A percentile compares a stretch with the other conserved stretches of the same genome.
Conservation (phyloP, 2,797 vertebrate species). For the Bovichtus variegatus region DNA sequence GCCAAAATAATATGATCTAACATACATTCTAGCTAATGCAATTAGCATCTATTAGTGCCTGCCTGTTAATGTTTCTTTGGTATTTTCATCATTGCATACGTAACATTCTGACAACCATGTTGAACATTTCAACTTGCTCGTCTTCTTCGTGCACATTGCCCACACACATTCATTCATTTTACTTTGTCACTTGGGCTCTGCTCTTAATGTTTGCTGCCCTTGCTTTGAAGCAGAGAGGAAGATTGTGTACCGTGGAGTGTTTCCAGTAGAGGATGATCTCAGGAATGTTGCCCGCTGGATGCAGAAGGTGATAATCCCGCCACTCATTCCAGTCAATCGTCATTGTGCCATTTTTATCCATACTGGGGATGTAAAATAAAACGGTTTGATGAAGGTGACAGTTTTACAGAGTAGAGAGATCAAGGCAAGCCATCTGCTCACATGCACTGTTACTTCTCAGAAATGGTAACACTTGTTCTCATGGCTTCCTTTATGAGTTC, state of each 20-base stretch:
- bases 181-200: background rate
- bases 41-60: background rate
- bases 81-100: background rate
- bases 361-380: conserved; percentile 79
- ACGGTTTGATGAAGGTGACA: background rate
- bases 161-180: background rate
- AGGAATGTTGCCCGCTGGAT: conserved; percentile 95
- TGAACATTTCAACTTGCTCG: too few relatives aligned
- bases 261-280: conserved; percentile 99
- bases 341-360: conserved; percentile 98
- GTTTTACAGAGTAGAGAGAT: background rate
- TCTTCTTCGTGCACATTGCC: background rate
- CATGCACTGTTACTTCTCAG: conserved; percentile 25
- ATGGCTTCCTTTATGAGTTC: background rate
- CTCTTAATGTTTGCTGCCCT: background rate
- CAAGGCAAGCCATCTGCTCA: conserved; percentile 1
- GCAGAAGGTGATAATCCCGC: conserved; percentile 95
- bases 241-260: conserved; percentile 93
- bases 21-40: background rate
- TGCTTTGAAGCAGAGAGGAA: background rate
- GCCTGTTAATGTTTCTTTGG: background rate
- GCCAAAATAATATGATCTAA: too few relatives aligned
- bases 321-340: conserved; percentile 98
- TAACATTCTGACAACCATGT: background rate
- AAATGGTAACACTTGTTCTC: background rate